Conservation (phyloP, 2,797 vertebrate genomes). For the Lithobates sylvaticus region DNA sequence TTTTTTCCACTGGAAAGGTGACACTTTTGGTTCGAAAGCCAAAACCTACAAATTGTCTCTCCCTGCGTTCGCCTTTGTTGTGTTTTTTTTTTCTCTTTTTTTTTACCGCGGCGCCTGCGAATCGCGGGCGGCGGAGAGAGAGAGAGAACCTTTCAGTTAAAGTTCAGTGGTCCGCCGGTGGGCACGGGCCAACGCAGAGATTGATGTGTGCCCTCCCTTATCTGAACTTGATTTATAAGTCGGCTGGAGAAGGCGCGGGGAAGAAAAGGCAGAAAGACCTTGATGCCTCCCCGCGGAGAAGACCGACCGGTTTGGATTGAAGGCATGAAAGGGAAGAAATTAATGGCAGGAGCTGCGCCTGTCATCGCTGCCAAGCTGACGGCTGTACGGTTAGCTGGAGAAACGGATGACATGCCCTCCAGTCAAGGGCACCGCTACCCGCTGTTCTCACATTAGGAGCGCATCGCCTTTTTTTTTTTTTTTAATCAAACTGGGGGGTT, state of each 20-base stretch:
- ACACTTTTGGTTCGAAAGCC: background rate
- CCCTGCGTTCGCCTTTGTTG: no score
- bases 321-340: slow-evolving; percentile 83
- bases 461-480: slow-evolving; percentile 68
- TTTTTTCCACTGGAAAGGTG: background rate
- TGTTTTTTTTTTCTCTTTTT: no score
- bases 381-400: slow-evolving; percentile 72
- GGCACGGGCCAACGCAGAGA: slow-evolving; percentile 71
- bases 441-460: slow-evolving; percentile 78
- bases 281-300: slow-evolving; percentile 81
- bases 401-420: slow-evolving; percentile 81
- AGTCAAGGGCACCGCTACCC: slow-evolving; percentile 84
- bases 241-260: slow-evolving; percentile 77
- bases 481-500: slow-evolving; percentile 66
- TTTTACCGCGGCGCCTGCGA: slow-evolving; percentile 65
- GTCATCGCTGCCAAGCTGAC: slow-evolving; percentile 84
- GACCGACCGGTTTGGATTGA: slow-evolving; percentile 80
- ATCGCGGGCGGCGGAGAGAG: slow-evolving; percentile 73
- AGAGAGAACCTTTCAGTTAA: slow-evolving; percentile 72
- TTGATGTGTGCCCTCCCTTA: slow-evolving; percentile 80
- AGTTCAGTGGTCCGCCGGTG: slow-evolving; percentile 72
- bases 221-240: slow-evolving; percentile 84
- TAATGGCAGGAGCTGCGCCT: slow-evolving; percentile 88
- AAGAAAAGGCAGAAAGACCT: slow-evolving; percentile 80
- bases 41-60: no score